Percentiles rank a stretch among this genome's conserved stretches.
Conservation (phyloP, 2,113 vertebrate genomes). For the Sebastes fasciatus region DNA sequence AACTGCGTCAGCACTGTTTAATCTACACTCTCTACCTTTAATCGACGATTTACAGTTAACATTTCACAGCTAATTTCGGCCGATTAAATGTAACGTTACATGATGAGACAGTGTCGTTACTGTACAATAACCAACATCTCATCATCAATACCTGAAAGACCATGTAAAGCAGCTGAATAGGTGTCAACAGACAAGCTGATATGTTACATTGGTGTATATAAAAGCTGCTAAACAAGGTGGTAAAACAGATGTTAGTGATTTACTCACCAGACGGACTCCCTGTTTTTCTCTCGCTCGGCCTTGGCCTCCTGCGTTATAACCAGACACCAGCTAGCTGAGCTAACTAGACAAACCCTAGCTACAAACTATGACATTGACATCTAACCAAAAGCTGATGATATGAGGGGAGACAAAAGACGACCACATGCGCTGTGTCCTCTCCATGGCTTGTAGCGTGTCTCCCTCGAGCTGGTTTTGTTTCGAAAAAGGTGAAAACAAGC, state of each 20-base stretch:
- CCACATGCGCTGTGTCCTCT: constrained; percentile 33
- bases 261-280: constrained; percentile 74
- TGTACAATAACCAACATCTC: neutral
- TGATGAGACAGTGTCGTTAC: constrained; percentile 18
- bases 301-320: constrained; percentile 25
- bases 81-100: neutral
- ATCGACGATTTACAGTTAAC: neutral
- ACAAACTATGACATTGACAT: constrained; percentile 71
- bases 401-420: constrained; percentile 12
- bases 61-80: neutral
- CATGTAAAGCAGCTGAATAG: neutral
- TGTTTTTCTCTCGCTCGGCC: constrained; percentile 52
- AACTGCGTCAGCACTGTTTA: neutral
- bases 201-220: too few species aligned
- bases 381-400: constrained; percentile 37
- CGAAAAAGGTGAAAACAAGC: constrained; percentile 11
- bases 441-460: constrained; percentile 52
- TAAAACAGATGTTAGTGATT: constrained; percentile 17
- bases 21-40: neutral
- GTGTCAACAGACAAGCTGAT: neutral
- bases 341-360: constrained; percentile 37
- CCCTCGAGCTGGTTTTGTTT: neutral
- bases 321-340: too few species aligned
- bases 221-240: neutral
- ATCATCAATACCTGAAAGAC: neutral